phyloP scores from a whole-genome alignment of 2,113 vertebrate species.

The Nothocercus julius region DNA sequence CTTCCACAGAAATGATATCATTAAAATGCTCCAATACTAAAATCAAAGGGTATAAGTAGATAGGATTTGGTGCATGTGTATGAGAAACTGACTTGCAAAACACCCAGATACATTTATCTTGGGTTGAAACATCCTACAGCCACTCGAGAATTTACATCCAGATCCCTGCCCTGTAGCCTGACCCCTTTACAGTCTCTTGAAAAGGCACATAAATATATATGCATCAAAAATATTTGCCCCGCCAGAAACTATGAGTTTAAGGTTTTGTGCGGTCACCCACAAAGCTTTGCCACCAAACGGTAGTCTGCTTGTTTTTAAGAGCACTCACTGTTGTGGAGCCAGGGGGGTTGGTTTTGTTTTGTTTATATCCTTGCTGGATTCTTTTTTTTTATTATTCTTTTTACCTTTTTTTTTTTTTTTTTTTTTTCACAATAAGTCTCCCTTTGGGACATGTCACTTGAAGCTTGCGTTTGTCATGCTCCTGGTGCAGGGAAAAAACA shows the following conservation, averaged over 20 bases:
- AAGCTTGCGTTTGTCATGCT: constrained; percentile 80
- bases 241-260: not conserved
- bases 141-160: not conserved
- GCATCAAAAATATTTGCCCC: not conserved
- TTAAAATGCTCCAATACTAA: not conserved
- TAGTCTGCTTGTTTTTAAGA: constrained; percentile 34
- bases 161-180: not conserved
- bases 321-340: not conserved
- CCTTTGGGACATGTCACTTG: constrained; percentile 71
- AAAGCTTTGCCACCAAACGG: not conserved
- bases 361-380: not conserved
- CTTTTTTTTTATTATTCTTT: not conserved
- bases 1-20: not conserved
- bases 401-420: not conserved
- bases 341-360: not conserved
- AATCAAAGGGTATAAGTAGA: not conserved
- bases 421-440: constrained; percentile 45
- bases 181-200: not conserved
- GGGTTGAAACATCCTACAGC: not conserved
- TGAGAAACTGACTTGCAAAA: not conserved
- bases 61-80: not conserved
- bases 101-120: not conserved
- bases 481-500: constrained; percentile 76
- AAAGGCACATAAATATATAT: not conserved
- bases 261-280: not conserved